phyloP scores from a whole-genome alignment of 2,888 invertebrate species.

The Tyria jacobaeae region DNA sequence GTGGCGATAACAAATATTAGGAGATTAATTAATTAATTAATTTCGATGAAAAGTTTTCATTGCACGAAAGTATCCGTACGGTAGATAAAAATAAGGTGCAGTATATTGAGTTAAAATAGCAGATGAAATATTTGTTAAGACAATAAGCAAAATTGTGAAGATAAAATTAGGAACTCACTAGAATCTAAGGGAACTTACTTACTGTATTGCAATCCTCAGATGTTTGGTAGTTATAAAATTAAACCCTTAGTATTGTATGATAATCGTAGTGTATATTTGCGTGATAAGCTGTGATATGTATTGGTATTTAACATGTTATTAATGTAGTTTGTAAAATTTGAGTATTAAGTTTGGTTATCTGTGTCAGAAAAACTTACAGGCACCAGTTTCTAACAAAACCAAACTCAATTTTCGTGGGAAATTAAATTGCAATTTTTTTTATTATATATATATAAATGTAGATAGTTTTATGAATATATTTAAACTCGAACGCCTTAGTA shows the following conservation, averaged over 20 bases:
- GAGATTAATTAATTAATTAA: too few species aligned
- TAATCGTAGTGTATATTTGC: background rate
- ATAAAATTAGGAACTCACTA: too few species aligned
- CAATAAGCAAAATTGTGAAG: too few species aligned
- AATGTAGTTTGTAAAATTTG: background rate
- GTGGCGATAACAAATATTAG: too few species aligned
- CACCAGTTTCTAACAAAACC: background rate
- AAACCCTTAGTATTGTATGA: background rate
- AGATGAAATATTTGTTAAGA: too few species aligned
- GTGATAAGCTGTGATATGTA: slow-evolving; percentile 38
- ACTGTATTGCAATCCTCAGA: background rate
- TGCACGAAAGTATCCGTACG: too few species aligned
- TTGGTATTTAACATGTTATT: slow-evolving; percentile 15
- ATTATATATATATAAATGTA: background rate
- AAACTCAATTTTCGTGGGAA: too few species aligned
- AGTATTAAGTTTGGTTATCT: slow-evolving; percentile 3
- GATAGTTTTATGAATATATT: background rate
- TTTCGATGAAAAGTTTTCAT: too few species aligned
- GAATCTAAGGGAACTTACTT: too few species aligned
- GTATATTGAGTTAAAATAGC: too few species aligned
- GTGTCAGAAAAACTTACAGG: background rate
- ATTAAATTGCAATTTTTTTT: too few species aligned
- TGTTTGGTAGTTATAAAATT: background rate
- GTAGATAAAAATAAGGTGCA: too few species aligned
- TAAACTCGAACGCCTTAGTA: background rate